Conservation (phyloP, 2,888 invertebrate genomes). For the Catocala sponsa region DNA sequence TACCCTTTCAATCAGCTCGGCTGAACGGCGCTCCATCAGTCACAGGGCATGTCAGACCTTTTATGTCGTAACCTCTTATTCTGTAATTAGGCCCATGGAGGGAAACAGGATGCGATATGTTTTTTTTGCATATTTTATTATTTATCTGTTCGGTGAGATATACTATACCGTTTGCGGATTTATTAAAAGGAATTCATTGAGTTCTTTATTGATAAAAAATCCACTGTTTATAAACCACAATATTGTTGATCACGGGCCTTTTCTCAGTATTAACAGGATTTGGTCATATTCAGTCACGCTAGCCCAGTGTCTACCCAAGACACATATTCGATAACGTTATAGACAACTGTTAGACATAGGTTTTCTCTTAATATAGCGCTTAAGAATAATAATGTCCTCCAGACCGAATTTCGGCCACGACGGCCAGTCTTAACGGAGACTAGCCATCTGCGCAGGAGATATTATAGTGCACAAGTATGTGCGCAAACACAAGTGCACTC, state of each 20-base stretch:
- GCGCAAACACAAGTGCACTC: too few species aligned
- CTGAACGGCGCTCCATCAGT: constrained; percentile 80
- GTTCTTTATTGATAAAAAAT: not conserved
- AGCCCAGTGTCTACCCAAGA: too few species aligned
- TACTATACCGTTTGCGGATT: constrained; percentile 1
- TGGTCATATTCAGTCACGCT: too few species aligned
- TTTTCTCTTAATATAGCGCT: too few species aligned
- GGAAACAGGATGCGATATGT: constrained; percentile 75
- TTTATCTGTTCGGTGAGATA: constrained; percentile 19
- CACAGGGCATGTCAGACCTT: constrained; percentile 67
- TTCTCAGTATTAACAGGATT: not conserved
- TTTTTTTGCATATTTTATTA: constrained; percentile 59
- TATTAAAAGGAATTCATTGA: not conserved
- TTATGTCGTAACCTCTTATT: constrained; percentile 65
- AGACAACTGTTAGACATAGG: too few species aligned
- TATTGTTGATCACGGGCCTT: too few species aligned
- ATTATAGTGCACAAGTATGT: too few species aligned
- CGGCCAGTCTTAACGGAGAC: too few species aligned
- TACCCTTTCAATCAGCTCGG: constrained; percentile 78
- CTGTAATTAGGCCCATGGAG: constrained; percentile 78
- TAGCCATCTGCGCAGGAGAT: too few species aligned
- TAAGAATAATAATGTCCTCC: too few species aligned
- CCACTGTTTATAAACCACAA: not conserved
- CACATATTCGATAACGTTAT: too few species aligned
- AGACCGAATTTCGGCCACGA: too few species aligned